Percentiles rank a stretch among this genome's conserved stretches.
These are phyloP conservation scores for Scytalopus superciliaris DNA, from an alignment of 2,113 vertebrate species.

Conservation along the genomic window DNA sequence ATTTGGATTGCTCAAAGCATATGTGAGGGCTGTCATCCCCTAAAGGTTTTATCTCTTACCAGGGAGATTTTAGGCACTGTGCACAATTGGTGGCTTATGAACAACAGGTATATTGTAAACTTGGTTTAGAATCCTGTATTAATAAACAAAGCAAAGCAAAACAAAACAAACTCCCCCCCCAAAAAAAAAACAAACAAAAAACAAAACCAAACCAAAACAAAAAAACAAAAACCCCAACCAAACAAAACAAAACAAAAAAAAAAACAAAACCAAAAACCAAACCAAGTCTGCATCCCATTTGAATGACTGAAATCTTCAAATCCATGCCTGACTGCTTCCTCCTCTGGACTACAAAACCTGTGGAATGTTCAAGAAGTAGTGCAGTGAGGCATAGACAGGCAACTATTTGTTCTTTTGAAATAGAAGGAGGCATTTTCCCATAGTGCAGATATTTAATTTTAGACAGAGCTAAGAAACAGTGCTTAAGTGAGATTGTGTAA, in stretches of 20 bases:
- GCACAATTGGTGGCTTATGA: neutral
- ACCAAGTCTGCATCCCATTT: neutral
- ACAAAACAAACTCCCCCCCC: no score
- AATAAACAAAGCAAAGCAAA: no score
- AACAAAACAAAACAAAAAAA: no score
- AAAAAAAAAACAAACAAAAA: no score
- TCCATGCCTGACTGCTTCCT: neutral
- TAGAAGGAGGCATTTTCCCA: neutral
- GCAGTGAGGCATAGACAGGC: neutral
- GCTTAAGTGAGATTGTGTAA: neutral
- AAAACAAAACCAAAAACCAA: no score
- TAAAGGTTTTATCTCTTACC: neutral
- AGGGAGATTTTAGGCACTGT: neutral
- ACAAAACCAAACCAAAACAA: no score
- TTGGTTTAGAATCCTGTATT: neutral
- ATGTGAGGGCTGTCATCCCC: neutral
- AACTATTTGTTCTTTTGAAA: neutral
- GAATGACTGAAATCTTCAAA: neutral
- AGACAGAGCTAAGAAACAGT: neutral
- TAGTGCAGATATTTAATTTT: neutral
- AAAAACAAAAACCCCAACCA: no score
- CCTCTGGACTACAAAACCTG: neutral
- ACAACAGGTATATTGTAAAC: neutral
- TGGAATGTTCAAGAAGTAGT: neutral
- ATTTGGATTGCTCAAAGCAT: constrained; percentile 7